A percentile compares a stretch with the other conserved stretches of the same genome.
Conservation (phyloP, 1,140 invertebrate species). For the Ceratina australensis region DNA sequence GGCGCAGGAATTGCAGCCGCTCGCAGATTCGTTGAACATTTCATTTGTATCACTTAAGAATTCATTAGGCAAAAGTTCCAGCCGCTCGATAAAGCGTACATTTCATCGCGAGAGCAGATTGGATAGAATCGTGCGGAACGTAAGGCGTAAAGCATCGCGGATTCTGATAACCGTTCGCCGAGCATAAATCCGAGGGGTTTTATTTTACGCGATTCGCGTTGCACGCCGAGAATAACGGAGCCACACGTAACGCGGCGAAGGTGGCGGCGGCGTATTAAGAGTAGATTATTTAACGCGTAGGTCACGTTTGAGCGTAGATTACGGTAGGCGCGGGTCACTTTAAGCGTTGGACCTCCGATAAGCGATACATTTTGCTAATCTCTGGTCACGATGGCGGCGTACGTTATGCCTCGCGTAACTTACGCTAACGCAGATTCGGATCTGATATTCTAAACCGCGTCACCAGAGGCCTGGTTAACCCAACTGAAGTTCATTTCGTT, state of each 20-base stretch:
- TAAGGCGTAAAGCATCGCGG: too few species aligned
- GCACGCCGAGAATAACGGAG: not conserved
- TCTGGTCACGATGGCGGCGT: not conserved
- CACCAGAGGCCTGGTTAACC: not conserved
- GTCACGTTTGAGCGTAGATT: conserved; percentile 1
- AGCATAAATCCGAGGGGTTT: conserved; percentile 1
- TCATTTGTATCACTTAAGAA: not conserved
- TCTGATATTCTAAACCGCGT: not conserved
- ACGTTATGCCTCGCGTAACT: conserved; percentile 1
- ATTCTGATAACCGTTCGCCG: not conserved
- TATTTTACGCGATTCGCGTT: not conserved
- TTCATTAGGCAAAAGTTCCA: not conserved
- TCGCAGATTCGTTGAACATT: not conserved
- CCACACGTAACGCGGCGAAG: not conserved
- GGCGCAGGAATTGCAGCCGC: not conserved
- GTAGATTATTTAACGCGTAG: conserved; percentile 14
- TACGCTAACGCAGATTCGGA: conserved; percentile 9
- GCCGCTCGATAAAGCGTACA: not conserved
- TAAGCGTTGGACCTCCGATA: conserved; percentile 4
- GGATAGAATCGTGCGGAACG: too few species aligned
- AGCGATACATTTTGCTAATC: conserved; percentile 29
- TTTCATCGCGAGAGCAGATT: too few species aligned
- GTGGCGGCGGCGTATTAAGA: not conserved
- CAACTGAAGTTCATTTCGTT: not conserved
- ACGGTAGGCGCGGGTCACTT: conserved; percentile 1